Base-by-base conservation (phyloP, 2,888 invertebrate species). In the Peribatodes rhomboidaria region DNA sequence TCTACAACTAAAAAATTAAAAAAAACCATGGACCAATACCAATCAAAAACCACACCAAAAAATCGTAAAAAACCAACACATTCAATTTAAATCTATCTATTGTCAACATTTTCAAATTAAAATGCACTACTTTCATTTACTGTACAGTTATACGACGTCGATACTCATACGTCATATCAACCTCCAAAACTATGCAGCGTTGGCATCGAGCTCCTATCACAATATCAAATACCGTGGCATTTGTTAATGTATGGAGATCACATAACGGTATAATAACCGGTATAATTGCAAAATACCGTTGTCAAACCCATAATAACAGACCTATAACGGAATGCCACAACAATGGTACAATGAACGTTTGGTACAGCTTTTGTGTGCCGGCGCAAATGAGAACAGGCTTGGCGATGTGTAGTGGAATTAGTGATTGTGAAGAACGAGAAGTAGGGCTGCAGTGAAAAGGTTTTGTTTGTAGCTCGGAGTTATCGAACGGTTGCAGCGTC, bases 211-310 rank as follows among this genome's bases (percentile, higher is more conserved):
- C 44, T 14, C 47, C 44, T 55, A 57, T 46, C 46, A 56, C 57
- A 62, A 62, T 57, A 58, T 52, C 39, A 61, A 65, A 65, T 53
- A 27, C 54, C 37, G 13, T 2, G 6, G 54, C 49, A 62, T 57
- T 59, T 57, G 59, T 46, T 66, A 72, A 68, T 70, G 67, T 68
- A 72, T 72, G 65, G 68, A 54, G 60, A 68, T 65, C 57, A 44
- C 65, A 65, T 55, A 60, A 33, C 52, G 41, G 57, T 39, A 67
- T 69, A 71, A 71, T 71, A 68, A 59, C 65, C 61, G 46, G 64
- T 50, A 68, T 70, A 72, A 72, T 72, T 70, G 61, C 67, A 67
- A 64, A 72, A 68, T 72, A 59, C 72, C 68, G 59, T 60, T 65
- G 68, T 68, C 70, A 65, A 60, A 49, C 52, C 65, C 57, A 67